Conservation (phyloP, 2,888 invertebrate genomes). For the Maniola hyperantus region DNA sequence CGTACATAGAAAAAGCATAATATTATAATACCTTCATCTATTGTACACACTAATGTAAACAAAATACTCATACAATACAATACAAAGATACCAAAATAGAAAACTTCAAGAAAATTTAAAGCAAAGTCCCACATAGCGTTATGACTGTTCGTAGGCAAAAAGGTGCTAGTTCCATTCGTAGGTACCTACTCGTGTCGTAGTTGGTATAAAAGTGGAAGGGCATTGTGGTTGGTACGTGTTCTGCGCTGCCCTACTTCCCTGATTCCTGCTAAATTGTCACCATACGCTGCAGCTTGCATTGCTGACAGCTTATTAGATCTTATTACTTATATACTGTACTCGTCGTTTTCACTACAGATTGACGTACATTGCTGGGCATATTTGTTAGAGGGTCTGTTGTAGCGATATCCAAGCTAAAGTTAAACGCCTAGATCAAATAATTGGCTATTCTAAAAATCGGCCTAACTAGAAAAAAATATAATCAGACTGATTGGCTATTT, state of each 20-base stretch:
- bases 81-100: conserved; percentile 7
- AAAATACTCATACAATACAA: background rate
- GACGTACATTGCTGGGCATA: too few species aligned
- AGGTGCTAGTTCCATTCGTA: conserved; percentile 24
- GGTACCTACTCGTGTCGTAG: conserved; percentile 4
- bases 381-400: too few species aligned
- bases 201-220: conserved; percentile 27
- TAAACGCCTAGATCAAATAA: too few species aligned
- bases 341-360: too few species aligned
- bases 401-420: too few species aligned
- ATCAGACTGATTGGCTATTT: too few species aligned
- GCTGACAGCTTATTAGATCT: conserved; percentile 26
- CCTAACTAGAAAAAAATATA: too few species aligned
- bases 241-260: conserved; percentile 52
- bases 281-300: conserved; percentile 28
- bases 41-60: background rate
- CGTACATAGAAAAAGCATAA: too few species aligned
- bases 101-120: background rate
- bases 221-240: conserved; percentile 38
- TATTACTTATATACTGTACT: too few species aligned
- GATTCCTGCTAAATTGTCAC: conserved; percentile 54
- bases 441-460: too few species aligned
- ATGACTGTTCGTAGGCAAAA: conserved; percentile 24
- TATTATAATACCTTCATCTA: too few species aligned
- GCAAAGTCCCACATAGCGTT: conserved; percentile 8